Percentiles rank a stretch among this genome's conserved stretches.
Evolutionary conservation across 2,888 invertebrate genomes (phyloP).

Genomic region (Penaeus monodon): DNA sequence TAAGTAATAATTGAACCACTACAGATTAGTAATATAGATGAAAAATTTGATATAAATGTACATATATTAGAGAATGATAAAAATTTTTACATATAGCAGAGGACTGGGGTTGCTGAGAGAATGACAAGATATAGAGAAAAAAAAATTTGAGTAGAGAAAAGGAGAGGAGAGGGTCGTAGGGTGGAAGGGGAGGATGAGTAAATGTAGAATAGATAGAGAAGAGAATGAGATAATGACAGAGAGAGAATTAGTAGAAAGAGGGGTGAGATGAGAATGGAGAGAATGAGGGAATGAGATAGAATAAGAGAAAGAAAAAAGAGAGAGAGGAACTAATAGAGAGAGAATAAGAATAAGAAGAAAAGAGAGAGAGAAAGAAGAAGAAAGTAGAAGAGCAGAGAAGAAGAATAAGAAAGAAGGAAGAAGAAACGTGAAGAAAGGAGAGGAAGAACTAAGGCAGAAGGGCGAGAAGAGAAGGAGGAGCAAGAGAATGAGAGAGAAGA

Average conservation of each 20-base stretch:
- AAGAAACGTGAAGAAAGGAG: background rate
- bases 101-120: too few relatives aligned
- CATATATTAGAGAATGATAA: too few relatives aligned
- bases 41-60: too few relatives aligned
- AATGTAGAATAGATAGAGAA: too few relatives aligned
- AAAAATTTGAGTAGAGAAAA: too few relatives aligned
- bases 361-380: background rate
- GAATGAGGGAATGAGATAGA: background rate
- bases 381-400: background rate
- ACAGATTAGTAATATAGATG: too few relatives aligned
- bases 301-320: background rate
- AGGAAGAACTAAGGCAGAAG: background rate
- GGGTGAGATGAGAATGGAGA: background rate
- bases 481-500: slow-evolving; percentile 1
- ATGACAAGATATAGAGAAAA: too few relatives aligned
- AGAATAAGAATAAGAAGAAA: background rate
- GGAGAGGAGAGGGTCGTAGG: too few relatives aligned
- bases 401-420: background rate
- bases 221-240: background rate
- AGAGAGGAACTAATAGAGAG: background rate
- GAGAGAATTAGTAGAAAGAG: background rate
- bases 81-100: too few relatives aligned
- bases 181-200: too few relatives aligned
- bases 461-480: background rate
- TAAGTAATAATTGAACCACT: too few relatives aligned